Conservation (phyloP, 2,888 invertebrate species). For the Calliphora vomitoria region DNA sequence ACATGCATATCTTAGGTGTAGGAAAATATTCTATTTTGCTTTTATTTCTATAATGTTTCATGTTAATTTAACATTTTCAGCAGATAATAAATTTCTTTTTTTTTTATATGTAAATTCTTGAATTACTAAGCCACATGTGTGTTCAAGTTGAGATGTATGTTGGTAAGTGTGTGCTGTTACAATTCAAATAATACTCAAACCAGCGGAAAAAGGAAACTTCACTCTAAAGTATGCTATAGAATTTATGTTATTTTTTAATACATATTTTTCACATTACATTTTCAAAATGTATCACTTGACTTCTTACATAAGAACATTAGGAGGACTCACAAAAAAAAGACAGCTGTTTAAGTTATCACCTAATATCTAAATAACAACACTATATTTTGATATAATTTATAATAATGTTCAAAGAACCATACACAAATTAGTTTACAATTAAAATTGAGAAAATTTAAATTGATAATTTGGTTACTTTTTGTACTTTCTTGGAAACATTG, state of each 20-base stretch:
- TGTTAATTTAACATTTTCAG: neutral
- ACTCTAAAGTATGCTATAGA: neutral
- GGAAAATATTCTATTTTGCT: neutral
- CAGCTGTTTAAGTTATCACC: too few species aligned
- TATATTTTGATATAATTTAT: too few species aligned
- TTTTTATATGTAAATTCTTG: neutral
- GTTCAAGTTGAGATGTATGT: neutral
- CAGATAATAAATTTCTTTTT: constrained; percentile 4
- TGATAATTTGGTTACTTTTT: too few species aligned
- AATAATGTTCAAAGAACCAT: too few species aligned
- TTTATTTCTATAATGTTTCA: neutral
- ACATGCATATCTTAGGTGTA: neutral
- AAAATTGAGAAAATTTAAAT: too few species aligned
- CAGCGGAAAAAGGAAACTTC: constrained; percentile 24
- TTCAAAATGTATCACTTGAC: neutral
- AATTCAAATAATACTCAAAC: constrained; percentile 7
- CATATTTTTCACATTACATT: neutral
- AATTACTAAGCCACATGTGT: neutral
- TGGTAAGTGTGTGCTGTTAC: neutral
- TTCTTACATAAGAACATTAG: neutral
- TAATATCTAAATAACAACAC: too few species aligned
- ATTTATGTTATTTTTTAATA: neutral
- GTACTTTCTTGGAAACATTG: too few species aligned
- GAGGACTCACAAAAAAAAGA: too few species aligned
- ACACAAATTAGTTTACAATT: too few species aligned